Conservation (phyloP, 2,888 invertebrate genomes). For the Tachina fera region DNA sequence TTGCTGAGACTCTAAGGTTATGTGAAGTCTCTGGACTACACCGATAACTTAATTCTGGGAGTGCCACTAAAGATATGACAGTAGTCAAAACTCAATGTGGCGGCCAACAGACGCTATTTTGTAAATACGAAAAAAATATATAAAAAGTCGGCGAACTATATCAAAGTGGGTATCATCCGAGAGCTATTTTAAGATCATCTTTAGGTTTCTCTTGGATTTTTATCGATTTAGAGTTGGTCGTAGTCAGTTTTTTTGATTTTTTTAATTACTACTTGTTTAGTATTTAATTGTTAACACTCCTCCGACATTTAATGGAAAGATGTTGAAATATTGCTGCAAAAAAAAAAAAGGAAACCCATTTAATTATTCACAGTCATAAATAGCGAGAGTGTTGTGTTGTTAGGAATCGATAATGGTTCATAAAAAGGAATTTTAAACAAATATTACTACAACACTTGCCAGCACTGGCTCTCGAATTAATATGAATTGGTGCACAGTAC, state of each 20-base stretch:
- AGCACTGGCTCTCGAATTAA: neutral
- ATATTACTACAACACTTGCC: conserved; percentile 70
- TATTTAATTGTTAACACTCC: conserved; percentile 44
- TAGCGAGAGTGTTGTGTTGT: conserved; percentile 52
- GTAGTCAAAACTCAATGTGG: too few species aligned
- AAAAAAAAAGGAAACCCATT: conserved; percentile 35
- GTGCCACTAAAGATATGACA: too few species aligned
- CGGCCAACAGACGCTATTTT: too few species aligned
- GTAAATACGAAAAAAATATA: too few species aligned
- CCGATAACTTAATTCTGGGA: too few species aligned
- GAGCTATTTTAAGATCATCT: too few species aligned
- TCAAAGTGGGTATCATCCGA: too few species aligned
- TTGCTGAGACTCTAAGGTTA: too few species aligned
- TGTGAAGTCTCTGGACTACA: too few species aligned
- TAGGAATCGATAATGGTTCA: conserved; percentile 61
- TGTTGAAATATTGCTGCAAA: too few species aligned
- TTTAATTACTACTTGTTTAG: neutral
- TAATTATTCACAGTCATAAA: conserved; percentile 70
- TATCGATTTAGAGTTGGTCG: neutral
- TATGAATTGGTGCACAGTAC: conserved; percentile 2
- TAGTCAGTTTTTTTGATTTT: neutral
- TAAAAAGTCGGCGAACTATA: too few species aligned
- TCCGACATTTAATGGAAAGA: neutral
- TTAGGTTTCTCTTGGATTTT: too few species aligned
- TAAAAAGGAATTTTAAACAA: conserved; percentile 69